Base-by-base conservation (phyloP, 2,797 vertebrate genomes). In the Artibeus jamaicensis region DNA sequence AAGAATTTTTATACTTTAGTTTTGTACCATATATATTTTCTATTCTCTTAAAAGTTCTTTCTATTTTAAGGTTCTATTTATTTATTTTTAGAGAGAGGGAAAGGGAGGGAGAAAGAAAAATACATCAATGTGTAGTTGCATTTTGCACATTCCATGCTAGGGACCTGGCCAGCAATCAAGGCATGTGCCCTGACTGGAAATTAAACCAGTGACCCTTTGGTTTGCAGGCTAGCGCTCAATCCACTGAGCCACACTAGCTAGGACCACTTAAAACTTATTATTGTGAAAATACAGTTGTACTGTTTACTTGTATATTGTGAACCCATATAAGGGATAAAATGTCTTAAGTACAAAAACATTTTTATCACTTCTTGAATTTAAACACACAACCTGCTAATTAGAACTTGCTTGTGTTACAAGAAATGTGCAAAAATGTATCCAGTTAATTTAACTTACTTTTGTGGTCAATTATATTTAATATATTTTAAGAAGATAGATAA, bases 371-470 rank as follows among this genome's bases (percentile, higher is more conserved):
- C 5, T 91, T 96, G 0, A 68, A 32, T 70, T 93, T 68, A 97
- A 96, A 10, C 16, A 53, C 79, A 92, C 37, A 37, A 71, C 93
- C 70, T 93, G 3, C 7, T 93, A 93, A 10, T 97, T 65, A 67
- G 73, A 93, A n/a, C 81, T 77, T 94, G 5, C 5, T 78, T 71
- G 2, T 86, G 9, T 88, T 93, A 93, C 4, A 95, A 89, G 89
- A 95, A 67, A 14, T 29, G 73, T 74, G 95, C 24, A 96, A 97
- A 94, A 74, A 95, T 82, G 55, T 92, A 97, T 96, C 86, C 55
- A 97, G 79, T 97, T 97, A 97, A 95, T 62, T 21, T 48, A 96
- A 93, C 85, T 96, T 94, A 96, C 5, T 53, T 92, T 97, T 93
- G 86, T 53, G 81, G 46, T 21, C 96, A 97, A 98, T 97, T 97